phyloP scores from a whole-genome alignment of 2,888 invertebrate species.

The Limnephilus auricula region DNA sequence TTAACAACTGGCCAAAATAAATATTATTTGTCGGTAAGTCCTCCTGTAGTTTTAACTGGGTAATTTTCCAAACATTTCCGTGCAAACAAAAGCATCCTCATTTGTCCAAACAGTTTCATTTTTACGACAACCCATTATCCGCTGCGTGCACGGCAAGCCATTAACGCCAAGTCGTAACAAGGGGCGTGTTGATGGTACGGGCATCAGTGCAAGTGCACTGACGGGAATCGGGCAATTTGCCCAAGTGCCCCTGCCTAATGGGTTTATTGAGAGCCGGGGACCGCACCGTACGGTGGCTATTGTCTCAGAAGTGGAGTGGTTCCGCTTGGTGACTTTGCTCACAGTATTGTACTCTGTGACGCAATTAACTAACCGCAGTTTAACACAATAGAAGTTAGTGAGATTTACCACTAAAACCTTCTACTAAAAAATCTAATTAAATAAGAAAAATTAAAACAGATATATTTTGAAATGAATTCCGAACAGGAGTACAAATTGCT shows the following conservation, averaged over 20 bases:
- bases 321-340: slow-evolving; percentile 26
- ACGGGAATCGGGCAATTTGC: slow-evolving; percentile 20
- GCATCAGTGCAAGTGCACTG: neutral
- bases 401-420: neutral
- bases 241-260: slow-evolving; percentile 29
- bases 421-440: neutral
- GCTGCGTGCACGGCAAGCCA: neutral
- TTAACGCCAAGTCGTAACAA: slow-evolving; percentile 25
- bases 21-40: neutral
- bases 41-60: neutral
- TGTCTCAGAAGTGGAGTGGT: slow-evolving; percentile 2
- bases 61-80: neutral
- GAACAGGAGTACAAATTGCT: neutral
- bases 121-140: slow-evolving; percentile 9
- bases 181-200: slow-evolving; percentile 5
- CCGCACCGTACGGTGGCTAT: slow-evolving; percentile 17
- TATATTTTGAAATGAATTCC: neutral
- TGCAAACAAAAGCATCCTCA: neutral
- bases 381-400: neutral
- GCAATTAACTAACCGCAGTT: slow-evolving; percentile 13
- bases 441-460: neutral
- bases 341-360: neutral
- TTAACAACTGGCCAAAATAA: too few species aligned
- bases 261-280: neutral
- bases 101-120: slow-evolving; percentile 13